A percentile compares a stretch with the other conserved stretches of the same genome.
phyloP scores from a whole-genome alignment of 2,888 invertebrate species.

The Sthenelais limicola region DNA sequence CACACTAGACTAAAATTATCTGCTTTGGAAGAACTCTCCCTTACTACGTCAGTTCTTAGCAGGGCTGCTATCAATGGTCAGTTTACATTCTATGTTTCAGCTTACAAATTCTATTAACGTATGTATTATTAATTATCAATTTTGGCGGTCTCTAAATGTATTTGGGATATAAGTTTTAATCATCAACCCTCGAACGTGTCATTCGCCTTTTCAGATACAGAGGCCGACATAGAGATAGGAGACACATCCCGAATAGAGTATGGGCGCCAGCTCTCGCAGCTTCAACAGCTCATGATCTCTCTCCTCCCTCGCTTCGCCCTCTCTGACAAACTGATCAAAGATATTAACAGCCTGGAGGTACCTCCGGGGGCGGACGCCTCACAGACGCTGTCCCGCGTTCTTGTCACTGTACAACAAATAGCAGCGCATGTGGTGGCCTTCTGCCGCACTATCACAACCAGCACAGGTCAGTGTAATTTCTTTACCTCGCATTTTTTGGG shows the following conservation, averaged over 20 bases:
- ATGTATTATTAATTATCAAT: background rate
- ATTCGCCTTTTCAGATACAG: conserved; percentile 49
- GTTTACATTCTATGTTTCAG: too few species aligned
- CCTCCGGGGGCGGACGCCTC: conserved; percentile 49
- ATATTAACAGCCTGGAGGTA: conserved; percentile 56
- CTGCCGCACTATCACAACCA: conserved; percentile 63
- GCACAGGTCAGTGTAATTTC: conserved; percentile 59
- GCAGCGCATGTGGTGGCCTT: conserved; percentile 67
- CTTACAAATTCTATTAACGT: too few species aligned
- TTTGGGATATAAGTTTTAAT: too few species aligned
- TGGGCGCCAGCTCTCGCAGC: conserved; percentile 74
- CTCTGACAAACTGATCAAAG: conserved; percentile 62
- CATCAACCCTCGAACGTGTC: too few species aligned
- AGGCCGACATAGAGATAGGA: conserved; percentile 52
- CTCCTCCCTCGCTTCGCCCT: conserved; percentile 80
- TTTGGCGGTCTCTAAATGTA: background rate
- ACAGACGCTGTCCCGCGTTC: conserved; percentile 57
- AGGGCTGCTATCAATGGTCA: conserved; percentile 76
- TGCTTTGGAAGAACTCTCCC: conserved; percentile 82
- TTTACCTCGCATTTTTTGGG: too few species aligned
- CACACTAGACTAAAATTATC: conserved; percentile 79
- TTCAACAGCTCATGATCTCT: conserved; percentile 83
- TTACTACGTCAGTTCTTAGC: conserved; percentile 83
- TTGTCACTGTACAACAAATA: conserved; percentile 64
- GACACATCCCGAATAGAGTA: conserved; percentile 66